Base-by-base conservation (phyloP, 2,888 invertebrate species). In the Blomia tropicalis region DNA sequence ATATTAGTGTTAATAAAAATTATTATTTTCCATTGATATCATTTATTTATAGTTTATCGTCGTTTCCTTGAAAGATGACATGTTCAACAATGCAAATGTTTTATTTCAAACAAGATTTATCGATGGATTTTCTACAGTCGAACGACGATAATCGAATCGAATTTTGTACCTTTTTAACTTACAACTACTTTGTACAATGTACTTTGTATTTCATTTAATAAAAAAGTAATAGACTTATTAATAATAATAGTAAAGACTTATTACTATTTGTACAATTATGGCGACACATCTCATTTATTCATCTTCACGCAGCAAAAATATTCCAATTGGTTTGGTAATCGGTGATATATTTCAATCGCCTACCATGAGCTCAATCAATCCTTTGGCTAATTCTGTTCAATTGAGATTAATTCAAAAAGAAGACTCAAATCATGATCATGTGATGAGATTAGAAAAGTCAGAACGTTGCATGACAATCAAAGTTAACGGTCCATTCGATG, bases 51-150 rank as follows among this genome's bases (percentile, higher is more conserved):
- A 96, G 84, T 98, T 98, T 75, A 87, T 98, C 69, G 85, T 98
- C 66, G 98, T 98, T 1, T 96, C 96, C 0, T 79, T 98, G 53
- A 98, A 98, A 73, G 95, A 98, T 74, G 96, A 96, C 30, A 96
- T 98, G 91, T 98, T 96, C 77, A 92, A 88, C 76, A 95, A 98
- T 76, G 96, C 98, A 0, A 96, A 98, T 76, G 93, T 96, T 27
- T 75, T 98, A 62, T 98, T 89, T 78, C 84, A 87, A 62, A 96
- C 96, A 0, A 82, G 83, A 70, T 95, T 98, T 75, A 82, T 88
- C 30, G 93, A 96, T 76, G 96, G 96, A 59, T 87, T 90, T 76
- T 96, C 96, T 0, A 81, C 84, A 3, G 86, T 98, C n/a, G 44
- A 41, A 3, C 59, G 65, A 23, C 56, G 51, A 25, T 47, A 47